Evolutionary conservation across 2,113 vertebrate species (phyloP).

Genomic region (Lucifuga dentata): DNA sequence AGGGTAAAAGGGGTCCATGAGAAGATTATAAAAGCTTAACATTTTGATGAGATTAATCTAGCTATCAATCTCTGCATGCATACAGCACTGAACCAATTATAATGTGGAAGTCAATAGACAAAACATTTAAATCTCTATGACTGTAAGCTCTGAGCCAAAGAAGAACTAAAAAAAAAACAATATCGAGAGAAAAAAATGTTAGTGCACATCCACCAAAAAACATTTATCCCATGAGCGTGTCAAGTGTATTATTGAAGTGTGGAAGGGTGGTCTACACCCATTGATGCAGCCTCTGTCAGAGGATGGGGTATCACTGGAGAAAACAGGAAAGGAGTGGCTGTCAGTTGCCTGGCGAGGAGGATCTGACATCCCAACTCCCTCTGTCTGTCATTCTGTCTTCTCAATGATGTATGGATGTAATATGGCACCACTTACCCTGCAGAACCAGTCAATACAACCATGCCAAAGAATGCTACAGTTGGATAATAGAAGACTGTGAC

Average conservation of each 20-base stretch:
- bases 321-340: conserved; percentile 63
- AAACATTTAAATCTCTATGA: conserved; percentile 37
- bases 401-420: conserved; percentile 76
- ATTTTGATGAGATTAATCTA: conserved; percentile 76
- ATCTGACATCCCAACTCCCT: conserved; percentile 71
- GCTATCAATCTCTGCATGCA: conserved; percentile 61
- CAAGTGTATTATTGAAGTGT: conserved; percentile 8
- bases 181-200: conserved; percentile 21
- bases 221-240: conserved; percentile 25
- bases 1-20: conserved; percentile 66
- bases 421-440: conserved; percentile 70
- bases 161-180: conserved; percentile 1
- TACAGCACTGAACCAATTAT: conserved; percentile 52
- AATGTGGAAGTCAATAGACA: conserved; percentile 40
- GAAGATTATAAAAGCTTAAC: conserved; percentile 79
- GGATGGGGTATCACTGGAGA: conserved; percentile 55
- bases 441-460: conserved; percentile 66
- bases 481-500: conserved; percentile 68
- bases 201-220: background rate
- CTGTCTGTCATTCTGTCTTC: conserved; percentile 71
- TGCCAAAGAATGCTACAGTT: conserved; percentile 50
- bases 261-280: conserved; percentile 18
- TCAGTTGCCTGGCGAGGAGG: conserved; percentile 62
- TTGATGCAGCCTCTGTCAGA: conserved; percentile 51
- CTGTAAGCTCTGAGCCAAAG: conserved; percentile 1